These are phyloP conservation scores for Notarius quadriscutis DNA, from an alignment of 2,113 vertebrate genomes.

Conservation along the genomic window DNA sequence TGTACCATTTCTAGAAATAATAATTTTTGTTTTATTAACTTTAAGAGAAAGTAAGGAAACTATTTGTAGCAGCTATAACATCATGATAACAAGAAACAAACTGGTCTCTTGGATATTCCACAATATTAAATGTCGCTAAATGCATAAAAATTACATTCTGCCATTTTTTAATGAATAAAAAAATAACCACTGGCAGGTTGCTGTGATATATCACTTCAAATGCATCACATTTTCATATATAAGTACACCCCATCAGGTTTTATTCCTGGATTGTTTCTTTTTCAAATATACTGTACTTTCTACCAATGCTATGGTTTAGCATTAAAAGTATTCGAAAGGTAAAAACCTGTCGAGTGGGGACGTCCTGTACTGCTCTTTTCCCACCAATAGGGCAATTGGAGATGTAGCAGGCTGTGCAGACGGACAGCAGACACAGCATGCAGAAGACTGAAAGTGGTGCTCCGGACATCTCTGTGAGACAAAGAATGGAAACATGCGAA, in stretches of 20 bases:
- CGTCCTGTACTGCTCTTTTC: constrained; percentile 74
- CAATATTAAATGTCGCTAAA: not conserved
- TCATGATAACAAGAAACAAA: not conserved
- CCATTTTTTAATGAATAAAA: not conserved
- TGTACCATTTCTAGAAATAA: not conserved
- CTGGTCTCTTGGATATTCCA: not conserved
- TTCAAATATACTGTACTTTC: not conserved
- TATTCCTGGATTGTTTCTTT: not conserved
- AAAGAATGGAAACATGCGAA: not conserved
- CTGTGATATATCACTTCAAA: not conserved
- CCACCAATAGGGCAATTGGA: constrained; percentile 87
- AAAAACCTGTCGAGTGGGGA: constrained; percentile 73
- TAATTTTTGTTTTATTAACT: not conserved
- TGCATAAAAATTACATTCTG: not conserved
- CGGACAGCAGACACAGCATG: constrained; percentile 75
- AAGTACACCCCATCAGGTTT: not conserved
- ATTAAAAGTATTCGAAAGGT: not conserved
- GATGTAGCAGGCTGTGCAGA: constrained; percentile 84
- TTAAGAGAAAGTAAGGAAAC: not conserved
- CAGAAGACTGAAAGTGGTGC: constrained; percentile 56
- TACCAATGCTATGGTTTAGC: not conserved
- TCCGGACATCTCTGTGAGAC: constrained; percentile 62
- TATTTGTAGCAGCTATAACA: not conserved
- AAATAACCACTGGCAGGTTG: not conserved
- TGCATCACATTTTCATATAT: not conserved